Percentiles rank a stretch among this genome's conserved stretches.
Evolutionary conservation across 2,888 invertebrate species (phyloP).

Genomic region (Fissipunctia ypsillon): DNA sequence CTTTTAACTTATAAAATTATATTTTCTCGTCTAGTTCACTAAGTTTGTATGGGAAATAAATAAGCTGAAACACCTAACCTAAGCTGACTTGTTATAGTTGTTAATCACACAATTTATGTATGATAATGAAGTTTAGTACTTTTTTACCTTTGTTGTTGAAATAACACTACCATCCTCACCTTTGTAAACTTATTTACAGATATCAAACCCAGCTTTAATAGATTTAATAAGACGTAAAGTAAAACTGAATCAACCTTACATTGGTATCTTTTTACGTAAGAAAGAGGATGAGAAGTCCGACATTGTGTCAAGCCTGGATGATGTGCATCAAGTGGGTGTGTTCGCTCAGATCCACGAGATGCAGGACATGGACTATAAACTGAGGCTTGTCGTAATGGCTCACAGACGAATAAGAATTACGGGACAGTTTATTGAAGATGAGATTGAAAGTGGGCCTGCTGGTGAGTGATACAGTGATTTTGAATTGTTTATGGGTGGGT

Average conservation of each 20-base stretch:
- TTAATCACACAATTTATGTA: background rate
- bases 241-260: conserved; percentile 98
- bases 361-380: conserved; percentile 97
- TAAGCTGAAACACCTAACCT: background rate
- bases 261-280: conserved; percentile 98
- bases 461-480: conserved; percentile 72
- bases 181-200: conserved; percentile 84
- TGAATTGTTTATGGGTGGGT: conserved; percentile 8
- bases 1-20: background rate
- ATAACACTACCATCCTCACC: background rate
- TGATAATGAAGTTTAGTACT: background rate
- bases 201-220: conserved; percentile 96
- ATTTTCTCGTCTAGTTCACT: background rate
- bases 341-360: conserved; percentile 99
- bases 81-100: background rate
- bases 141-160: background rate
- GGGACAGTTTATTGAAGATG: conserved; percentile 94
- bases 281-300: conserved; percentile 97
- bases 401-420: conserved; percentile 96
- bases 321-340: conserved; percentile 97
- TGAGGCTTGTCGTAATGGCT: conserved; percentile 98
- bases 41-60: background rate
- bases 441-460: conserved; percentile 91
- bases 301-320: conserved; percentile 95
- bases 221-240: conserved; percentile 98